Base-by-base conservation (phyloP, 2,888 invertebrate species). In the Coleophora flavipennella region DNA sequence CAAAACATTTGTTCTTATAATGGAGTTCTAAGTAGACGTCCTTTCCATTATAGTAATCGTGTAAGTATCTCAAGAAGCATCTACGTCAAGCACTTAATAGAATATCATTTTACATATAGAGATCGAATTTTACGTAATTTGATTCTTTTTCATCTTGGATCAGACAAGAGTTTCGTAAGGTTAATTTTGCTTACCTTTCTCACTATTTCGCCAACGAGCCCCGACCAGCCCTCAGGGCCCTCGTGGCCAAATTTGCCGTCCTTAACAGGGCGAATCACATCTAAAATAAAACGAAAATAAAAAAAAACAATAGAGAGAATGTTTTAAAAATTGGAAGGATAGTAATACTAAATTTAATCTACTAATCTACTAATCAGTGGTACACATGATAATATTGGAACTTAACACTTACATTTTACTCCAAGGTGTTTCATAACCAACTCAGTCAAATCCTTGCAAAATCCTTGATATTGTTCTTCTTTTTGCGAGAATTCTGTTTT, bases 371-470 rank as follows among this genome's bases (percentile, higher is more conserved):
- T n/a, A 9, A 29, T 4, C 10, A 10, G 10, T 32, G 11, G 3
- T 6, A 32, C 13, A 12, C 8, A 8, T 20, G 12, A 12, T 10
- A 32, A 32, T 31, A 26, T 38, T 20, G 12, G n/a, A 38, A 32
- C 10, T 9, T 29, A 31, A 33, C 43, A 87, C 92, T 89, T 85
- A 95, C 95, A 96, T 69, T 92, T 92, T 51, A 96, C 94, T 41
- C 91, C 92, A 45, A 96, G 87, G 62, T 89, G 90, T 55, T 90
- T 90, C 1, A 95, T 87, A 45, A 97, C 89, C 46, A 93, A 84
- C 57, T 95, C 92, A 2, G 94, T 92, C 31, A 97, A 84, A 67
- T 97, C 97, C 64, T 96, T 94, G 77, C 95, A 96, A 69, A 95
- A 97, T 37, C 98, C 97, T 62, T 95, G 92, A 62, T 90, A 94